Percentiles rank a stretch among this genome's conserved stretches.
phyloP scores from a whole-genome alignment of 2,113 vertebrate genomes.

The Sander vitreus region DNA sequence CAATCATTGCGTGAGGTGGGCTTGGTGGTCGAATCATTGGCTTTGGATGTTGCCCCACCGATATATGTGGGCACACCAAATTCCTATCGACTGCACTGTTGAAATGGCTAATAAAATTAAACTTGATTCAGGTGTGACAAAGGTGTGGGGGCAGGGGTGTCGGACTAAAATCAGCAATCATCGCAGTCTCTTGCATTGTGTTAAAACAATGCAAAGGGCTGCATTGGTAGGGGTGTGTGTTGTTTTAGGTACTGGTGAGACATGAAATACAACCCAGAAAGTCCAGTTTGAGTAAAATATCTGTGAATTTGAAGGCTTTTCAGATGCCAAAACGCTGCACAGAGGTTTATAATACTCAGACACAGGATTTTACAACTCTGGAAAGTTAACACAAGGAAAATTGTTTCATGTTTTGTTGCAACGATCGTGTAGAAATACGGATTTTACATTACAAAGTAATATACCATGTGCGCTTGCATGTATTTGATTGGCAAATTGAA shows the following conservation, averaged over 20 bases:
- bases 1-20: too few relatives aligned
- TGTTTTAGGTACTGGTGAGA: too few relatives aligned
- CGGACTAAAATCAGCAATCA: neutral
- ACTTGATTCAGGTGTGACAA: too few relatives aligned
- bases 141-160: neutral
- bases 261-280: too few relatives aligned
- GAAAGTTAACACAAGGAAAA: neutral
- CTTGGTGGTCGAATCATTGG: neutral
- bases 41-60: neutral
- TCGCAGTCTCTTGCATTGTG: neutral
- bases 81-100: too few relatives aligned
- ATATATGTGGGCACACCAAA: too few relatives aligned
- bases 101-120: too few relatives aligned
- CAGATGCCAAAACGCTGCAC: neutral
- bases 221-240: too few relatives aligned
- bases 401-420: too few relatives aligned
- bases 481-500: neutral
- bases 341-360: neutral
- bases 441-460: neutral
- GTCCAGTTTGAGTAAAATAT: too few relatives aligned
- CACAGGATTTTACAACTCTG: neutral
- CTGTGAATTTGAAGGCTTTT: neutral
- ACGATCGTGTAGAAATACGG: neutral
- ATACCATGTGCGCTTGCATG: neutral
- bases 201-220: too few relatives aligned